phyloP scores from a whole-genome alignment of 2,888 invertebrate species.

The Melanophora roralis region DNA sequence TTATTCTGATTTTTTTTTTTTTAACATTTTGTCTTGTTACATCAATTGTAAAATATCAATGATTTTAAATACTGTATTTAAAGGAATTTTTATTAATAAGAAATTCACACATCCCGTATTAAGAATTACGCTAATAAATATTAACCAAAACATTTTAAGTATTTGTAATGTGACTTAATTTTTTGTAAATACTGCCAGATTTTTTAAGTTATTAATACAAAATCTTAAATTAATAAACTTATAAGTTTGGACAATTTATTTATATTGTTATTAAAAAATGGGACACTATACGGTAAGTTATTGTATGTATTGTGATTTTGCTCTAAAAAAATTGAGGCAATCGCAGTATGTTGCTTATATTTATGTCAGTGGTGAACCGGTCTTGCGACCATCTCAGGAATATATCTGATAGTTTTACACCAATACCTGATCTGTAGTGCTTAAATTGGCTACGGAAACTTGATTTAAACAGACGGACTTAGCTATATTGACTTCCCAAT shows the following conservation, averaged over 20 bases:
- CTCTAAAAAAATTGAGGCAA: no score
- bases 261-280: no score
- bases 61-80: neutral
- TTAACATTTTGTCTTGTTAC: neutral
- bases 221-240: conserved; percentile 16
- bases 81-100: neutral
- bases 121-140: conserved; percentile 10
- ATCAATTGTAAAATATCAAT: conserved; percentile 18
- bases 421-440: no score
- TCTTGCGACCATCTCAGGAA: no score
- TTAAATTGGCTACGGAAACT: no score
- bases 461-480: no score
- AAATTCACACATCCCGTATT: neutral
- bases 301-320: no score
- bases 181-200: conserved; percentile 30
- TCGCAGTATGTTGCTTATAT: no score
- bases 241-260: neutral
- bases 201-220: conserved; percentile 23
- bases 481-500: no score
- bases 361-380: no score
- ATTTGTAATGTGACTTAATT: neutral
- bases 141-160: conserved; percentile 8
- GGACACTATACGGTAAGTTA: no score
- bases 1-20: neutral
- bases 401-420: no score